These are phyloP conservation scores for Diphyllodes magnificus DNA, from an alignment of 2,113 vertebrate species.

Conservation along the genomic window DNA sequence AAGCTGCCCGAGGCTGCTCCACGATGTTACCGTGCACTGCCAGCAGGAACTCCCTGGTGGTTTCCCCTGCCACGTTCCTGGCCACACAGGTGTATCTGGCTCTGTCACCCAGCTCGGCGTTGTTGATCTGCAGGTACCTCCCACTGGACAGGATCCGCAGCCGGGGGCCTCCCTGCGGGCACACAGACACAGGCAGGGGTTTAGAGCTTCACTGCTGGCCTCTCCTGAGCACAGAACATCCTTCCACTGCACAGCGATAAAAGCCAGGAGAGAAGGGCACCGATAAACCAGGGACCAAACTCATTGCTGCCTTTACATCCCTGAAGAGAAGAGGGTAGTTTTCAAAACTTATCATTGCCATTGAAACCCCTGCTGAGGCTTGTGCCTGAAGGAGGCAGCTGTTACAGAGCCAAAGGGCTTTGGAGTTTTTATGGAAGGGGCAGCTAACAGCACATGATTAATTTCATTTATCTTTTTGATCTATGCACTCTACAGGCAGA, in stretches of 20 bases:
- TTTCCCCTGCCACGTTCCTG: conserved; percentile 88
- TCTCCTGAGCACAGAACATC: not conserved
- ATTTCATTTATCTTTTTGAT: not conserved
- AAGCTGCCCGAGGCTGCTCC: not conserved
- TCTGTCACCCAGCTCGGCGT: conserved; percentile 80
- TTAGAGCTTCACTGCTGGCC: not conserved
- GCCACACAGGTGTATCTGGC: conserved; percentile 90
- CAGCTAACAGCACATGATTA: not conserved
- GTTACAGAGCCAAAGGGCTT: not conserved
- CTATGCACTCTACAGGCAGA: not conserved
- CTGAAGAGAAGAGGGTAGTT: not conserved
- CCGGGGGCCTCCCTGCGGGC: conserved; percentile 79
- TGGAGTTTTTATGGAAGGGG: not conserved
- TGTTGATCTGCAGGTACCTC: conserved; percentile 93
- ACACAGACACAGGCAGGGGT: conserved; percentile 6
- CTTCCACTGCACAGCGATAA: not conserved
- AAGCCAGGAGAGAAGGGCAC: not conserved
- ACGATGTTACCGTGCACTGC: conserved; percentile 81
- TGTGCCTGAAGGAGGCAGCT: not conserved
- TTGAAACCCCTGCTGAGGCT: not conserved
- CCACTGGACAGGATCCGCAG: conserved; percentile 86
- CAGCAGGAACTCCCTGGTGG: conserved; percentile 83
- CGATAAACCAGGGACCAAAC: not conserved
- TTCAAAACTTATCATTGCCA: not conserved
- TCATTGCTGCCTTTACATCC: not conserved